Conservation (phyloP, 2,113 vertebrate species). For the Cathartes aura region DNA sequence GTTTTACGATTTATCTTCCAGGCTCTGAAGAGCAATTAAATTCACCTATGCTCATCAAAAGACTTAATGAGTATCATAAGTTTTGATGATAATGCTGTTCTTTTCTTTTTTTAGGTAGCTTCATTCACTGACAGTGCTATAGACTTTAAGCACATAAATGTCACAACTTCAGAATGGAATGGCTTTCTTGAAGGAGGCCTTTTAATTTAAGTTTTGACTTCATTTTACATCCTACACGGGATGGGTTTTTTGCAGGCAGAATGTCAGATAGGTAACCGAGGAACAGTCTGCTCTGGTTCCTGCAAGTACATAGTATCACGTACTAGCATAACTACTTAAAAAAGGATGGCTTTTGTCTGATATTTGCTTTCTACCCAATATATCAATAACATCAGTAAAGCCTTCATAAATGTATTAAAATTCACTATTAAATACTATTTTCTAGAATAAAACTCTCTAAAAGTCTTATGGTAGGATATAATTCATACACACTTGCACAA, state of each 20-base stretch:
- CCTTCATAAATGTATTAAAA: not conserved
- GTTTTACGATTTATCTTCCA: constrained; percentile 43
- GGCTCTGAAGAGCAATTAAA: constrained; percentile 49
- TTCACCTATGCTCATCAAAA: constrained; percentile 54
- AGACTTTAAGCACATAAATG: not conserved
- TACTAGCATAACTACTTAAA: not conserved
- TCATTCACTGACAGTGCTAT: not conserved
- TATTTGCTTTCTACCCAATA: not conserved
- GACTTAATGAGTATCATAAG: constrained; percentile 49
- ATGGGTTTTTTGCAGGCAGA: not conserved
- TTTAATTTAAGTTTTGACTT: not conserved
- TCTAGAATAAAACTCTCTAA: not conserved
- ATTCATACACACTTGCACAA: not conserved
- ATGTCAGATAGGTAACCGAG: not conserved
- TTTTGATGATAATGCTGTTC: constrained; percentile 43
- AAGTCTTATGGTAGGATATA: not conserved
- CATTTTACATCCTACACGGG: not conserved
- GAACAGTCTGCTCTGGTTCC: not conserved
- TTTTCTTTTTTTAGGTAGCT: constrained; percentile 6
- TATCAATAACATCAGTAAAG: not conserved
- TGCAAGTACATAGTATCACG: not conserved
- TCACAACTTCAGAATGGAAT: not conserved
- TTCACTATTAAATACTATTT: not conserved
- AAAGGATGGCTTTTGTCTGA: not conserved
- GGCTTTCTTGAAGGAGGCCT: not conserved